phyloP scores from a whole-genome alignment of 2,113 vertebrate genomes.

The Toxotes jaculatrix region DNA sequence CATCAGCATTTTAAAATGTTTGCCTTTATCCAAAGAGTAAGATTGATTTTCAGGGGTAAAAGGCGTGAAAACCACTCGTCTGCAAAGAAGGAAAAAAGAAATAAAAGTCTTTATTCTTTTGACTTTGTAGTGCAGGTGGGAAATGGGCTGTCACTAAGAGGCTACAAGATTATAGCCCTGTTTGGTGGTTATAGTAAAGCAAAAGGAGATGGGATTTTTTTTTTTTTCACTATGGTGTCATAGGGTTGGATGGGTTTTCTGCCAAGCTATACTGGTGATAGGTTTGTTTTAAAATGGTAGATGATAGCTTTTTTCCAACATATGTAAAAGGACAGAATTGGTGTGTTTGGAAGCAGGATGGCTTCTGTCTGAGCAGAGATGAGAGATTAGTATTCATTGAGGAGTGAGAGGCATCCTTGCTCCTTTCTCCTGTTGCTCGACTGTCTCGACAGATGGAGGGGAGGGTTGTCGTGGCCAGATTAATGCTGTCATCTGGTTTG shows the following conservation, averaged over 20 bases:
- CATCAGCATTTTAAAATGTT: constrained; percentile 62
- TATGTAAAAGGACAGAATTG: constrained; percentile 3
- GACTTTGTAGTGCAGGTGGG: constrained; percentile 48
- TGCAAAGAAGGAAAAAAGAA: constrained; percentile 8
- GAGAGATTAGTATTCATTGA: constrained; percentile 72
- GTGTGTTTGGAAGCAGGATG: neutral
- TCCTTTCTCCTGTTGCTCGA: constrained; percentile 66
- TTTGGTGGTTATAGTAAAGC: constrained; percentile 48
- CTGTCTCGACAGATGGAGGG: constrained; percentile 72
- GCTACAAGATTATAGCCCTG: constrained; percentile 54
- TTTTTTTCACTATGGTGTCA: constrained; percentile 26
- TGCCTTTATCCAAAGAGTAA: constrained; percentile 51
- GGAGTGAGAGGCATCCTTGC: constrained; percentile 54
- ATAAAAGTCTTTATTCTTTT: constrained; percentile 39
- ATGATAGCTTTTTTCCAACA: constrained; percentile 29
- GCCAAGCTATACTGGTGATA: constrained; percentile 30
- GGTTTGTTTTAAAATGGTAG: constrained; percentile 56
- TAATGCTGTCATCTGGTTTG: constrained; percentile 74
- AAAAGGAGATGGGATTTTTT: constrained; percentile 36
- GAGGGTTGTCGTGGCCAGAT: constrained; percentile 67
- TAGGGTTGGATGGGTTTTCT: constrained; percentile 47
- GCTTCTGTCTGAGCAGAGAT: constrained; percentile 32
- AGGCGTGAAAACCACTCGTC: constrained; percentile 38
- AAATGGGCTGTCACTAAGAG: constrained; percentile 56
- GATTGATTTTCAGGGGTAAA: constrained; percentile 56